A percentile compares a stretch with the other conserved stretches of the same genome.
Conservation (phyloP, 2,797 vertebrate genomes). For the Rousettus madagascariensis region DNA sequence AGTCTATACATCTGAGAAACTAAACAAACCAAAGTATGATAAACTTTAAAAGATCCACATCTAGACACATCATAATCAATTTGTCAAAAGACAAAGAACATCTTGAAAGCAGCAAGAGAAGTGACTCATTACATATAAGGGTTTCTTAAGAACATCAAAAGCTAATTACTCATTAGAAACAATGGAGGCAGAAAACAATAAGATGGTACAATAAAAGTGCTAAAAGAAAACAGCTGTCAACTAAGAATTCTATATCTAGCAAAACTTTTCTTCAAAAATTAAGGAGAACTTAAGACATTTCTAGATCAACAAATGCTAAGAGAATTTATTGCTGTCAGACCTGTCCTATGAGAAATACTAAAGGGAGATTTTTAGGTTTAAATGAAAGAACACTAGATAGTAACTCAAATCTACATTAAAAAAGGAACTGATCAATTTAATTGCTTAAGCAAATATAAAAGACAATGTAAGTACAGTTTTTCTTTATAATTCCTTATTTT, state of each 20-base stretch:
- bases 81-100: not conserved
- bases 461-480: not conserved
- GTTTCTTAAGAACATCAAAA: not conserved
- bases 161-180: slow-evolving; percentile 42
- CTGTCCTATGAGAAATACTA: not conserved
- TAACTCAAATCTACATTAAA: slow-evolving; percentile 21
- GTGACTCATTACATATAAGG: slow-evolving; percentile 9
- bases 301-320: slow-evolving; percentile 31
- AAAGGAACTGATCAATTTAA: slow-evolving; percentile 6
- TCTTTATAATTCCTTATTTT: not conserved
- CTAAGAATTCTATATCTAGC: slow-evolving; percentile 17
- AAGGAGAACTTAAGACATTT: slow-evolving; percentile 17
- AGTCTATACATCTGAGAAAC: not conserved
- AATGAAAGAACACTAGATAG: slow-evolving; percentile 5
- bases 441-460: not conserved
- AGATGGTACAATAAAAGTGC: not conserved
- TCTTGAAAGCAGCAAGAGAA: slow-evolving; percentile 40
- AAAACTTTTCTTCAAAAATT: not conserved
- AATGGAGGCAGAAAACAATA: not conserved
- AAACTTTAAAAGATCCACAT: slow-evolving; percentile 4
- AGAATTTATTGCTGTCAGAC: not conserved
- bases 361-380: not conserved
- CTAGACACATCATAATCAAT: slow-evolving; percentile 23
- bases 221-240: not conserved
- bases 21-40: slow-evolving; percentile 2